Conservation (phyloP, 2,888 invertebrate species). For the Melieria omissa region DNA sequence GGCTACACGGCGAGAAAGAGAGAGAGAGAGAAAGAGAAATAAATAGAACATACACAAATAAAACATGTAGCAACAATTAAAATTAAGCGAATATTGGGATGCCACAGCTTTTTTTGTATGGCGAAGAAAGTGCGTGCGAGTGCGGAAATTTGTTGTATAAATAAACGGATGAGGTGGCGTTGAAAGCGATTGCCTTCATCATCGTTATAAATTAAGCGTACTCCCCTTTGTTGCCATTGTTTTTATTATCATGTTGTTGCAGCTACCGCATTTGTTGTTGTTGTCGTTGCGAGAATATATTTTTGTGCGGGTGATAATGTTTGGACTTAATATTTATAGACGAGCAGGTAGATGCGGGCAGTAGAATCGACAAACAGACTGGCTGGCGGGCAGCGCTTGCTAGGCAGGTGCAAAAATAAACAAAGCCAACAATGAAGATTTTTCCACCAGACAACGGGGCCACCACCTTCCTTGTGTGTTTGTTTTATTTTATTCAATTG, state of each 20-base stretch:
- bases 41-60: slow-evolving; percentile 4
- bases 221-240: background rate
- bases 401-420: slow-evolving; percentile 13
- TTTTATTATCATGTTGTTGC: too few relatives aligned
- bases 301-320: slow-evolving; percentile 29
- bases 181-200: slow-evolving; percentile 27
- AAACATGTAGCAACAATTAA: slow-evolving; percentile 16
- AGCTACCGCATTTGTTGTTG: too few relatives aligned
- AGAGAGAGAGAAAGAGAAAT: slow-evolving; percentile 1
- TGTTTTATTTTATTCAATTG: background rate
- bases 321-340: background rate
- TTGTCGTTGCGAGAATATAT: background rate
- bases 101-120: background rate
- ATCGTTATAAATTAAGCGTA: slow-evolving; percentile 21
- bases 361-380: background rate
- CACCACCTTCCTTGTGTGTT: background rate
- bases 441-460: background rate
- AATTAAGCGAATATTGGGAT: background rate
- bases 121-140: slow-evolving; percentile 17
- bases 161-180: slow-evolving; percentile 13
- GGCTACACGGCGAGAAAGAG: slow-evolving; percentile 70
- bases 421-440: slow-evolving; percentile 2
- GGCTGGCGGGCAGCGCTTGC: background rate
- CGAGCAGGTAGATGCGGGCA: too few relatives aligned
- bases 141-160: background rate